Evolutionary conservation across 2,888 invertebrate species (phyloP).

Genomic region (Leistus spinibarbis): DNA sequence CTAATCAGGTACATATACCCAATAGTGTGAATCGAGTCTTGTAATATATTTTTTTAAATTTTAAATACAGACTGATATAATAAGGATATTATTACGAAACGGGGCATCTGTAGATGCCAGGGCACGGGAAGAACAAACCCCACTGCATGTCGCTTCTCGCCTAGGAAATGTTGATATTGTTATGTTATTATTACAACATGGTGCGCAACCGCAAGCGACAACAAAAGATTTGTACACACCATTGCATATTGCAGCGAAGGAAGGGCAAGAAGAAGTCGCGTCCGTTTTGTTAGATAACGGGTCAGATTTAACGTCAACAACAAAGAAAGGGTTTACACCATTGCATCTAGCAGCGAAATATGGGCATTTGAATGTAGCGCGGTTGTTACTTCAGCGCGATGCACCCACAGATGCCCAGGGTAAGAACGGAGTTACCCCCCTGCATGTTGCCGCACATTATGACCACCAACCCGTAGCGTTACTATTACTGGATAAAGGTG

Average conservation of each 20-base stretch:
- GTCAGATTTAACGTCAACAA: conserved; percentile 88
- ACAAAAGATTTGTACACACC: conserved; percentile 97
- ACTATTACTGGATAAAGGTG: conserved; percentile 88
- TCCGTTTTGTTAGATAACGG: conserved; percentile 88
- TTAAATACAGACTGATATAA: conserved; percentile 77
- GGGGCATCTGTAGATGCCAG: conserved; percentile 77
- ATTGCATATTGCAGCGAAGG: conserved; percentile 96
- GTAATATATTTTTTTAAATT: background rate
- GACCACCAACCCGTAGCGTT: conserved; percentile 91
- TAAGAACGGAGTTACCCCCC: conserved; percentile 92
- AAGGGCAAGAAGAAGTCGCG: conserved; percentile 92
- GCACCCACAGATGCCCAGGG: conserved; percentile 87
- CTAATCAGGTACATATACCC: conserved; percentile 73
- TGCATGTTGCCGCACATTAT: conserved; percentile 97
- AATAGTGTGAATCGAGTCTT: background rate
- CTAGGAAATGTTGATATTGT: conserved; percentile 97
- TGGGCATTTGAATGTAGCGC: conserved; percentile 89
- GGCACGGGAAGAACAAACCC: conserved; percentile 91
- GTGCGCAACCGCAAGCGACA: conserved; percentile 84
- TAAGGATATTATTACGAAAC: conserved; percentile 91
- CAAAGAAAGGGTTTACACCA: conserved; percentile 96
- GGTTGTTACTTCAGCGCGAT: conserved; percentile 83
- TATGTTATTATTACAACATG: conserved; percentile 90
- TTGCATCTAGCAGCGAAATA: conserved; percentile 97
- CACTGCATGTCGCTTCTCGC: conserved; percentile 93